Evolutionary conservation across 2,113 vertebrate genomes (phyloP).

Genomic region (Dolichotis patagonum): DNA sequence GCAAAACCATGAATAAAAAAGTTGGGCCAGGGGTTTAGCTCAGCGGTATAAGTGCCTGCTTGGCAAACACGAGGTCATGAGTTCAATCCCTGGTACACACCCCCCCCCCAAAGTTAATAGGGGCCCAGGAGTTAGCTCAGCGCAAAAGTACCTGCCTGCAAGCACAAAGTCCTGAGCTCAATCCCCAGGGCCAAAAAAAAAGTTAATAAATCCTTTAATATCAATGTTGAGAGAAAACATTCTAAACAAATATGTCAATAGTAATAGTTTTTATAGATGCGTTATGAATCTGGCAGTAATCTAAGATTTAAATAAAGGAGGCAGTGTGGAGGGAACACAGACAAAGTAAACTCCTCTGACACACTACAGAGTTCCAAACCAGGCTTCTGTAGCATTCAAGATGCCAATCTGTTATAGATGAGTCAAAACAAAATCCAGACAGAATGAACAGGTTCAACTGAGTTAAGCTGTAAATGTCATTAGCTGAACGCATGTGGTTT

Average conservation of each 20-base stretch:
- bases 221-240: not conserved
- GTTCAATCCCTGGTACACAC: too few relatives aligned
- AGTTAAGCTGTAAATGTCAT: slow-evolving; percentile 63
- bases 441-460: slow-evolving; percentile 55
- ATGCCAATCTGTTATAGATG: slow-evolving; percentile 55
- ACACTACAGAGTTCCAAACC: not conserved
- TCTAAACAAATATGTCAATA: slow-evolving; percentile 2
- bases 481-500: slow-evolving; percentile 62
- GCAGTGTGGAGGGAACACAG: slow-evolving; percentile 36
- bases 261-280: slow-evolving; percentile 1
- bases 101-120: too few relatives aligned
- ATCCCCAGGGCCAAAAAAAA: too few relatives aligned
- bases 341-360: slow-evolving; percentile 40
- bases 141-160: too few relatives aligned
- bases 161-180: too few relatives aligned
- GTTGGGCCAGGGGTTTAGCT: too few relatives aligned
- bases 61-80: too few relatives aligned
- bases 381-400: slow-evolving; percentile 43
- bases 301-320: slow-evolving; percentile 60
- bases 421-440: slow-evolving; percentile 68
- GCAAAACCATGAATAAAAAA: not conserved
- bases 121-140: too few relatives aligned
- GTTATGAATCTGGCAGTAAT: slow-evolving; percentile 51
- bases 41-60: too few relatives aligned
- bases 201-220: slow-evolving; percentile 9